Evolutionary conservation across 2,888 invertebrate species (phyloP).

Genomic region (Melikaiella ostensackeni): DNA sequence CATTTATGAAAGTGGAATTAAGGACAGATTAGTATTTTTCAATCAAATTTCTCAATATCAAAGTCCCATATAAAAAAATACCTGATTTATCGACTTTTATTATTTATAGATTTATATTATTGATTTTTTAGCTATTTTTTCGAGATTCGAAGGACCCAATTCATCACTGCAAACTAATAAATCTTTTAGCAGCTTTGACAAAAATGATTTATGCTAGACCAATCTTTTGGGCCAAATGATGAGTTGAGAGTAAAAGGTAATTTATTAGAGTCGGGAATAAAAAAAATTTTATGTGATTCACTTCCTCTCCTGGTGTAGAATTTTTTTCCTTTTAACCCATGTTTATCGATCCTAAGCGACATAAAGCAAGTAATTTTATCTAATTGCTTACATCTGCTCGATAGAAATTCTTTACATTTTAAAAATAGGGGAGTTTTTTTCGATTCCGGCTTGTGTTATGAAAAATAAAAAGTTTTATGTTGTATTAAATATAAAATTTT

Average conservation of each 20-base stretch:
- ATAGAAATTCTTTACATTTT: constrained; percentile 1
- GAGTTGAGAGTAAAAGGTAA: constrained; percentile 21
- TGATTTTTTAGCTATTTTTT: too few relatives aligned
- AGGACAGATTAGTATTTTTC: constrained; percentile 18
- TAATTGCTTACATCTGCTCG: constrained; percentile 28
- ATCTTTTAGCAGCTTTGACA: neutral
- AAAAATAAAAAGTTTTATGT: neutral
- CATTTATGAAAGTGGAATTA: constrained; percentile 16
- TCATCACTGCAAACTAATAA: constrained; percentile 17
- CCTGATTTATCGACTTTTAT: constrained; percentile 21
- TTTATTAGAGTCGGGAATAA: neutral
- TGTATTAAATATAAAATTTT: too few relatives aligned
- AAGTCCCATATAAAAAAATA: neutral
- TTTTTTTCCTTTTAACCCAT: constrained; percentile 10
- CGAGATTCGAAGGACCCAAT: neutral
- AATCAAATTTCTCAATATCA: neutral
- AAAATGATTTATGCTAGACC: constrained; percentile 15
- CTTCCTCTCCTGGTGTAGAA: neutral
- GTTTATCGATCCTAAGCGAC: constrained; percentile 24
- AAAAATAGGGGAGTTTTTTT: constrained; percentile 6
- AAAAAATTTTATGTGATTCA: constrained; percentile 27
- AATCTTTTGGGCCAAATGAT: constrained; percentile 30
- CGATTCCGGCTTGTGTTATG: neutral
- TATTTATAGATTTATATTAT: neutral
- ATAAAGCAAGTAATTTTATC: constrained; percentile 32